Evolutionary conservation across 2,113 vertebrate genomes (phyloP), one percentile per base, ranked within the genome.

Genomic region (Maccullochella peelii): DNA sequence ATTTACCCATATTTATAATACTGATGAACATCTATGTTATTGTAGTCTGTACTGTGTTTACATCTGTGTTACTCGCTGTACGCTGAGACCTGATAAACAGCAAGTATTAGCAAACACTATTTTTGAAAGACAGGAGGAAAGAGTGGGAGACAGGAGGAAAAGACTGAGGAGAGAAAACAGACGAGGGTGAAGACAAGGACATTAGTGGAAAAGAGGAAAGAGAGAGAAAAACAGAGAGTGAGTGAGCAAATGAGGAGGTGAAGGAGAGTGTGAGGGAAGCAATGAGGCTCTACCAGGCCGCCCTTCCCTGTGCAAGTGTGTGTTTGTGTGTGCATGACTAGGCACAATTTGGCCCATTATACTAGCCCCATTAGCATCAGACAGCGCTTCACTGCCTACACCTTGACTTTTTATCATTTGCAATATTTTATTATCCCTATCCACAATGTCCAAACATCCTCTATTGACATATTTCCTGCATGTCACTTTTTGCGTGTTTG

Each of bases 261-360:
- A 72, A 90, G 81, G 79, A 75, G 71, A 23, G 61, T 61, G 52
- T 82, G 88, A 77, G 75, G 59, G 83, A 74, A 77, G 89, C 80
- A 90, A 89, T 85, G 87, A 89, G 77, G 86, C 87, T 84, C 66
- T 11, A 83, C 76, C 73, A 33, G 3, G 3, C 33, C 33, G 33
- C 33, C 33, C 33, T 33, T 4, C 5, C 33, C 33, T 38, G 38
- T 57, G 72, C 33, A 33, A 33, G 33, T 40, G 36, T 25, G 71
- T 61, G 58, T 69, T 23, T 42, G 8, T 42, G 40, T 42, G 40
- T 10, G 40, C 40, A 42, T 42, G 40, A 42, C 40, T 42, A 8
- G 40, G 40, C 40, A 42, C 40, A 42, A 42, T 42, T 10, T 42
- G 40, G 40, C 40, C 40, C 40, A 42, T 42, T 42, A 6, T 42